These are phyloP conservation scores for Cyprinodon variegatus DNA, from an alignment of 2,113 vertebrate species.

Conservation along the genomic window DNA sequence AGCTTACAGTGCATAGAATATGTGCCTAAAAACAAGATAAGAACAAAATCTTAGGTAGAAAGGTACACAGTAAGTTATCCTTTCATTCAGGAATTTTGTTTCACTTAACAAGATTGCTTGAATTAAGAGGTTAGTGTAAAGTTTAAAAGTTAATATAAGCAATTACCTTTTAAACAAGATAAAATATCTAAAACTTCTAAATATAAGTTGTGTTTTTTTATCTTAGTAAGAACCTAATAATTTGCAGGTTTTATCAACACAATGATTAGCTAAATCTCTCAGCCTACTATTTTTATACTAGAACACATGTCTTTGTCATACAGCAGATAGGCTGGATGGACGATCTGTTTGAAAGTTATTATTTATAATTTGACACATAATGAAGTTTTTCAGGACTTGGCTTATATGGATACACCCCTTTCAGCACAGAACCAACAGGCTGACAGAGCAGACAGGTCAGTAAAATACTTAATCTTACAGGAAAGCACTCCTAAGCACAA, in stretches of 20 bases:
- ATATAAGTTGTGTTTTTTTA: too few relatives aligned
- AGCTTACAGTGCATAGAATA: too few relatives aligned
- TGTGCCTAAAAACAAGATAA: constrained; percentile 23
- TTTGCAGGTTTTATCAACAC: constrained; percentile 36
- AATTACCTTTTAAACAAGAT: too few relatives aligned
- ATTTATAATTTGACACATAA: background rate
- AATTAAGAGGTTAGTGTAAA: too few relatives aligned
- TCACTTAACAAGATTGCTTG: too few relatives aligned
- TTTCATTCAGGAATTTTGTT: too few relatives aligned
- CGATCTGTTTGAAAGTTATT: constrained; percentile 15
- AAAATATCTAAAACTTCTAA: too few relatives aligned
- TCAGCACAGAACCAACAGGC: constrained; percentile 9
- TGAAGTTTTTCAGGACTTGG: background rate
- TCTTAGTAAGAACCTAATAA: too few relatives aligned
- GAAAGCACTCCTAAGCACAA: background rate
- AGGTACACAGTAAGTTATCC: too few relatives aligned
- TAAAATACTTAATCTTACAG: constrained; percentile 9
- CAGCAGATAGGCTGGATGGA: constrained; percentile 30
- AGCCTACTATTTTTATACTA: constrained; percentile 34
- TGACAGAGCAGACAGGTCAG: constrained; percentile 7
- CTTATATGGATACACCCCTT: background rate
- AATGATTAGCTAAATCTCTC: constrained; percentile 34
- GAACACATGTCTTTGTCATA: constrained; percentile 30
- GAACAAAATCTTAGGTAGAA: too few relatives aligned
- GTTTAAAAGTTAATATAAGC: too few relatives aligned